A percentile compares a stretch with the other conserved stretches of the same genome.
phyloP scores from a whole-genome alignment of 30 jellyfish, hydroid and myxozoan species.

The Cassiopea andromeda region DNA sequence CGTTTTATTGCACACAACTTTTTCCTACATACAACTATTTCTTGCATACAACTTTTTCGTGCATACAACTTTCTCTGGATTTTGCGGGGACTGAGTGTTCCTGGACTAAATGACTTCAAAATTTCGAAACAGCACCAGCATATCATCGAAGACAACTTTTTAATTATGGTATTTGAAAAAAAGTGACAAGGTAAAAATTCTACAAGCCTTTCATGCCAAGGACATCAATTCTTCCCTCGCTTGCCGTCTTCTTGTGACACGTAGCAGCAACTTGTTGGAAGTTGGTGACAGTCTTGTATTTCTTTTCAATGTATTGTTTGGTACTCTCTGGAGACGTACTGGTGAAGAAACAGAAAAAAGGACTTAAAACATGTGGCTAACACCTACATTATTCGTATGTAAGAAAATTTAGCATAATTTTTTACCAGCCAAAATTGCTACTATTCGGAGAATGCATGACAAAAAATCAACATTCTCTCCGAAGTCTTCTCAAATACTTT shows the following conservation, averaged over 20 bases:
- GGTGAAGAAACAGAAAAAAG: background rate
- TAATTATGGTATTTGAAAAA: background rate
- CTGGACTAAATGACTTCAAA: too few relatives aligned
- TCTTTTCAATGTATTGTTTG: slow-evolving; percentile 77
- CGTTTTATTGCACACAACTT: too few relatives aligned
- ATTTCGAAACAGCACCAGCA: too few relatives aligned
- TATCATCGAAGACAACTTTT: too few relatives aligned
- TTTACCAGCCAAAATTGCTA: too few relatives aligned
- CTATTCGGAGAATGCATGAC: too few relatives aligned
- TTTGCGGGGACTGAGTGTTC: background rate
- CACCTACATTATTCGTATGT: background rate
- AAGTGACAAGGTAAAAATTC: background rate
- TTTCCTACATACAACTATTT: background rate
- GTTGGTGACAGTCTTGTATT: slow-evolving; percentile 63
- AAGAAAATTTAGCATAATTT: too few relatives aligned
- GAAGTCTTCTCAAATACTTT: too few relatives aligned
- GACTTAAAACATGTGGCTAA: too few relatives aligned
- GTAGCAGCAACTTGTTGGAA: slow-evolving; percentile 69
- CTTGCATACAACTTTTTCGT: background rate
- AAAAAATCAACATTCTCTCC: too few relatives aligned
- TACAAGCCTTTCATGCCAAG: slow-evolving; percentile 31
- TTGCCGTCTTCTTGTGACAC: slow-evolving; percentile 53
- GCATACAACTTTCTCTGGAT: background rate
- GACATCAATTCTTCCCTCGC: slow-evolving; percentile 62
- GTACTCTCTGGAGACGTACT: slow-evolving; percentile 78